phyloP scores from a whole-genome alignment of 2,888 invertebrate genomes.

The Rhagonycha fulva region DNA sequence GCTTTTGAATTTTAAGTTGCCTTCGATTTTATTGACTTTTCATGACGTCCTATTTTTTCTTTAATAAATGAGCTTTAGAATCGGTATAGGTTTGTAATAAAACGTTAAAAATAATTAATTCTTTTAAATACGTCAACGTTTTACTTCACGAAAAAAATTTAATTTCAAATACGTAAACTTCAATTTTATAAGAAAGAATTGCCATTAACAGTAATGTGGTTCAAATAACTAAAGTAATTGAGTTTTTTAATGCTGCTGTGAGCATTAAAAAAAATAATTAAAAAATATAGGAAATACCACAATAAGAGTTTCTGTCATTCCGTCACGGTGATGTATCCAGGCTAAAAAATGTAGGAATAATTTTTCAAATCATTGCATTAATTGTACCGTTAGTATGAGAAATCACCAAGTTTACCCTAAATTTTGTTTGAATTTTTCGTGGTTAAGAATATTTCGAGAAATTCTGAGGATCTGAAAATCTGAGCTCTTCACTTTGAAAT shows the following conservation, averaged over 20 bases:
- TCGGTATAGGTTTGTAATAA: background rate
- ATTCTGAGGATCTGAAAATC: too few relatives aligned
- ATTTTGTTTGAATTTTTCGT: too few relatives aligned
- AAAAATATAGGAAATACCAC: background rate
- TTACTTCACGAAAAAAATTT: background rate
- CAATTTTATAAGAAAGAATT: background rate
- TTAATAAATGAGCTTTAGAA: constrained; percentile 13
- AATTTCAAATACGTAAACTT: background rate
- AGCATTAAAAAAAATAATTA: background rate
- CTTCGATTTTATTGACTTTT: constrained; percentile 27
- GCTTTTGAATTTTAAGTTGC: constrained; percentile 28
- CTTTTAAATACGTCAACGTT: background rate
- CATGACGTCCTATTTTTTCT: constrained; percentile 20
- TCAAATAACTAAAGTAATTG: background rate
- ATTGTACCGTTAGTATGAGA: too few relatives aligned
- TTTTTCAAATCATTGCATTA: background rate
- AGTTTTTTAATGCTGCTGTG: background rate
- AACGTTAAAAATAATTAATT: constrained; percentile 1
- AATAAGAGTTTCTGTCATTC: background rate
- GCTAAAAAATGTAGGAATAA: background rate
- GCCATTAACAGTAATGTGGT: background rate
- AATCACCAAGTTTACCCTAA: too few relatives aligned
- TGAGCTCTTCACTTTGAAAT: too few relatives aligned
- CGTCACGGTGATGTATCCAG: background rate
- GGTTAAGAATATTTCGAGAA: too few relatives aligned